Base-by-base conservation (phyloP, 2,888 invertebrate species). In the Pristionchus japonicus region DNA sequence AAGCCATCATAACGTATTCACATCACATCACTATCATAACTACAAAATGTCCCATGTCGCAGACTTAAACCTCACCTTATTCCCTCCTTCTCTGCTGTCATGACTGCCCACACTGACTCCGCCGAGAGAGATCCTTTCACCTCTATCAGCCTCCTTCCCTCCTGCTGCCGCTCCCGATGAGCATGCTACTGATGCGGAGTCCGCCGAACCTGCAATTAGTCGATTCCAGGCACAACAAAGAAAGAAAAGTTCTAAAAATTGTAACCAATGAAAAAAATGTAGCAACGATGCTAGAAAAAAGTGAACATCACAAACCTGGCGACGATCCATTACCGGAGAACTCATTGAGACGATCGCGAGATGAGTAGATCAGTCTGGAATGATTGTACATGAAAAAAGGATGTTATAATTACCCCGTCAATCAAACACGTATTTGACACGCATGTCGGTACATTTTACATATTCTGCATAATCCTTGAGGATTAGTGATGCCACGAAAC, bases 321-420 rank as follows among this genome's bases (percentile, higher is more conserved):
- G 43, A 77, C 3, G 74, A 40, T 40, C 77, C 43, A 7, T 43
- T 11, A 27, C 43, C 77, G 34, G 82, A 49, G 31, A 49, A 31
- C 52, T 83, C 82, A 31, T 83, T 49, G n/a, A 83, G 52, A 31
- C 49, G 82, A 37, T 83, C 82, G 20, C 82, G 52, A 34, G 82
- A 83, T 13, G 82, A 83, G 23, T 83, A 83, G 27, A 83, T 34
- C 23, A 83, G 52, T 52, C 82, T 83, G 52, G 1, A 83, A 83
- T 2, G 13, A 80, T 1, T 0, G n/a, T 13, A 17, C 34, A 37
- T 74, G 37, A 74, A 11, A 40, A 15, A 40, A 74, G 3, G 1
- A 37, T 20, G n/a, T n/a, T 31, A 34, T 67, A 67, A 31, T 11
- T 2, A 3, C 57, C n/a, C 6, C 9, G 57, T 9, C 23, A 57